Conservation (phyloP, 2,888 invertebrate genomes). For the Coleophora flavipennella region DNA sequence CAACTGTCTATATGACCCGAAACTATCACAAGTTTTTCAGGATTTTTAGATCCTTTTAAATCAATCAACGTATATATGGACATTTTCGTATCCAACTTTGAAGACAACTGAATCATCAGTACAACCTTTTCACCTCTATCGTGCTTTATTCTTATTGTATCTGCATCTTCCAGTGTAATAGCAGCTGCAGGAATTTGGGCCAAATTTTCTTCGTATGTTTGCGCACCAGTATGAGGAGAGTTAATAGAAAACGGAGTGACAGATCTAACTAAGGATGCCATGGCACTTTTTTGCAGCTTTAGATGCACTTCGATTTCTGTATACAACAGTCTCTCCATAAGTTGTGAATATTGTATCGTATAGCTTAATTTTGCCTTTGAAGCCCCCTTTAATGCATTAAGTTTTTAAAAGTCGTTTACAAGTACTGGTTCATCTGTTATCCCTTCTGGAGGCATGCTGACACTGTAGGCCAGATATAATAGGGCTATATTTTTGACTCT, state of each 20-base stretch:
- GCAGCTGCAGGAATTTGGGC: conserved; percentile 80
- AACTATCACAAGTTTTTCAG: conserved; percentile 76
- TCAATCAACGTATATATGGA: conserved; percentile 85
- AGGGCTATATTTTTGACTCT: conserved; percentile 74
- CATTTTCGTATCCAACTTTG: conserved; percentile 65
- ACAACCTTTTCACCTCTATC: conserved; percentile 63
- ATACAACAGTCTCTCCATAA: conserved; percentile 78
- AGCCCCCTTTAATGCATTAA: conserved; percentile 62
- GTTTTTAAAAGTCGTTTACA: conserved; percentile 77
- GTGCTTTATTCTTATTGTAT: conserved; percentile 77
- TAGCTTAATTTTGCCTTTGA: conserved; percentile 83
- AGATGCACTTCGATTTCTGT: conserved; percentile 77
- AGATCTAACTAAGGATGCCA: conserved; percentile 82
- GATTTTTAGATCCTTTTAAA: conserved; percentile 65
- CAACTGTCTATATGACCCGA: conserved; percentile 91
- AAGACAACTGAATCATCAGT: conserved; percentile 76
- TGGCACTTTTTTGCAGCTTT: conserved; percentile 81
- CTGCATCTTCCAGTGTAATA: conserved; percentile 85
- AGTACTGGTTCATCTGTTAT: conserved; percentile 82
- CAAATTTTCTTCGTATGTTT: conserved; percentile 72
- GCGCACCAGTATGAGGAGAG: conserved; percentile 84
- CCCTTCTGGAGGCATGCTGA: conserved; percentile 81
- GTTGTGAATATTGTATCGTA: conserved; percentile 77
- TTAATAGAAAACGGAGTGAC: conserved; percentile 84
- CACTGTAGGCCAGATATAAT: conserved; percentile 79